phyloP scores from a whole-genome alignment of 2,113 vertebrate genomes.

The Noturus placidus region DNA sequence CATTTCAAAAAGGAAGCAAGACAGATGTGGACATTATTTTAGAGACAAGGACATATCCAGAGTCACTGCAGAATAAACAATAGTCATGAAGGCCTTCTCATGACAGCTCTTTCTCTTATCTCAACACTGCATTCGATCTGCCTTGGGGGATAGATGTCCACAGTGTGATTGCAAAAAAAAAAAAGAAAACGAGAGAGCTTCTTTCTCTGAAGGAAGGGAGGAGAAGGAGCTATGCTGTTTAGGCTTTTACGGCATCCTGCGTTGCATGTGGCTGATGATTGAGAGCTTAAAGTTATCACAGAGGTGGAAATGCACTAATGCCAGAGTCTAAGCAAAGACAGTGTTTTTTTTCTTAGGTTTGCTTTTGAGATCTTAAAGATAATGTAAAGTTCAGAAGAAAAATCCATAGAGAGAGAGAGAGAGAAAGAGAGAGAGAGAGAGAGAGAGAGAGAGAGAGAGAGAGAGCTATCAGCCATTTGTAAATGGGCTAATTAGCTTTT shows the following conservation, averaged over 20 bases:
- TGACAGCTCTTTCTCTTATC: not conserved
- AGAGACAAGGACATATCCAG: constrained; percentile 8
- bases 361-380: constrained; percentile 37
- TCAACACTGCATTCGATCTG: not conserved
- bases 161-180: not conserved
- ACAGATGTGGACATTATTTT: not conserved
- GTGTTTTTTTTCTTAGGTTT: constrained; percentile 11
- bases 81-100: not conserved
- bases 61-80: not conserved
- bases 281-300: constrained; percentile 23
- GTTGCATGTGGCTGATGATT: constrained; percentile 32
- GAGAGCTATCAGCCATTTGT: constrained; percentile 33
- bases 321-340: constrained; percentile 31
- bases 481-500: constrained; percentile 45
- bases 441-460: constrained; percentile 23
- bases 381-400: constrained; percentile 7
- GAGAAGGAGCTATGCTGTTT: constrained; percentile 33
- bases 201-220: constrained; percentile 51
- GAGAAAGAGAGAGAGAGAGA: constrained; percentile 19
- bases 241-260: constrained; percentile 50
- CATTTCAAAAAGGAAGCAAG: not conserved
- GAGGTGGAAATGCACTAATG: constrained; percentile 40
- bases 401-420: constrained; percentile 5
- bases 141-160: constrained; percentile 15
- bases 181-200: constrained; percentile 31